Percentiles rank a stretch among this genome's conserved stretches.
Evolutionary conservation across 2,797 vertebrate species (phyloP).

Genomic region (Anguilla obscura): DNA sequence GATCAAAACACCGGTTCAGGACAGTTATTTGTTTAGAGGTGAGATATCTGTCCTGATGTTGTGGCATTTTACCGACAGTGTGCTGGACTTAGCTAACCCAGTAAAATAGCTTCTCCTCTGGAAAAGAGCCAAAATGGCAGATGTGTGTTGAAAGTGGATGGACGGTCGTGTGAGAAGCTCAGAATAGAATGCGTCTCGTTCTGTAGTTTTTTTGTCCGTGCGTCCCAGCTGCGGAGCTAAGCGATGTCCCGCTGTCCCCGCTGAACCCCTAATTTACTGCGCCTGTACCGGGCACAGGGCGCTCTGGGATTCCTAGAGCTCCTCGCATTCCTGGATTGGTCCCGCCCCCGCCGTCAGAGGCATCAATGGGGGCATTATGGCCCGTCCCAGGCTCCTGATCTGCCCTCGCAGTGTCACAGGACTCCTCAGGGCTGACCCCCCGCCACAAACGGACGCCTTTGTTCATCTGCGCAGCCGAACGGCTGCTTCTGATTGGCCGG

Average conservation of each 20-base stretch:
- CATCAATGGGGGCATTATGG: constrained; percentile 72
- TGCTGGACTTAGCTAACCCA: neutral
- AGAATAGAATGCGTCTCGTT: neutral
- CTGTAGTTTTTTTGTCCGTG: neutral
- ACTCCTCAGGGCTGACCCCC: constrained; percentile 45
- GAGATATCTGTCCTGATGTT: neutral
- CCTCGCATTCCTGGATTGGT: constrained; percentile 63
- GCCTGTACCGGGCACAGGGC: constrained; percentile 31
- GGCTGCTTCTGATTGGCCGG: neutral
- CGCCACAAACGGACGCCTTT: constrained; percentile 49
- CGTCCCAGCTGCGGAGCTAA: neutral
- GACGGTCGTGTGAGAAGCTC: neutral
- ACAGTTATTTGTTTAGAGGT: neutral
- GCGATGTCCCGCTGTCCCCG: neutral
- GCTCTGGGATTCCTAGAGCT: constrained; percentile 64
- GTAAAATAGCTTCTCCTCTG: neutral
- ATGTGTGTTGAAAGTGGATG: neutral
- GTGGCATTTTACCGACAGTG: neutral
- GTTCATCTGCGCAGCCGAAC: constrained; percentile 40
- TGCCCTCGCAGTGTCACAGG: constrained; percentile 52
- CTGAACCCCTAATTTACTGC: constrained; percentile 42
- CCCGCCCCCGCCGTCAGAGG: constrained; percentile 47
- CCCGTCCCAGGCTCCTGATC: constrained; percentile 61
- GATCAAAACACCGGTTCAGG: neutral
- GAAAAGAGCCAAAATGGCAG: neutral